Percentiles rank a stretch among this genome's conserved stretches.
phyloP scores from a whole-genome alignment of 2,113 vertebrate genomes.

The Pterocles burchelli region DNA sequence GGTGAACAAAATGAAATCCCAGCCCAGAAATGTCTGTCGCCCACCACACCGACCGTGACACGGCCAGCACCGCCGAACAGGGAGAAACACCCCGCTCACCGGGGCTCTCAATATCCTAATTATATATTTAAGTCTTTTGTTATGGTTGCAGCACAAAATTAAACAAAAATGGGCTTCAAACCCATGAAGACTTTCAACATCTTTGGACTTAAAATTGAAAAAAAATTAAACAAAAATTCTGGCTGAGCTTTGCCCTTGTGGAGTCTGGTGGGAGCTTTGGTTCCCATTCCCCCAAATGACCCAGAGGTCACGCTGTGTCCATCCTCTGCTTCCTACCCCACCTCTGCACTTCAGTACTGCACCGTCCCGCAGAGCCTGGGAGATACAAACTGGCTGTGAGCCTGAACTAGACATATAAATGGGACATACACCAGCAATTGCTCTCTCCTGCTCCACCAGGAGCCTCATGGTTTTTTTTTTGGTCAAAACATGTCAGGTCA shows the following conservation, averaged over 20 bases:
- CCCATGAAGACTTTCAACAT: not conserved
- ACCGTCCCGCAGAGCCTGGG: not conserved
- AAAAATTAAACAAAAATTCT: not conserved
- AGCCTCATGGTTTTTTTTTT: not conserved
- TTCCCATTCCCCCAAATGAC: not conserved
- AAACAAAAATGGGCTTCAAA: not conserved
- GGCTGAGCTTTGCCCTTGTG: not conserved
- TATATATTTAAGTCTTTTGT: not conserved
- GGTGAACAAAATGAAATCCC: not conserved
- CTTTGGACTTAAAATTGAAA: not conserved
- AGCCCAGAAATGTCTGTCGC: not conserved
- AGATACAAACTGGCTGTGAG: not conserved
- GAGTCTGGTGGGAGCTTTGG: not conserved
- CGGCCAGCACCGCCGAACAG: not conserved
- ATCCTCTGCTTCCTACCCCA: not conserved
- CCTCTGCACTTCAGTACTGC: not conserved
- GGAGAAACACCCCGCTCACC: not conserved
- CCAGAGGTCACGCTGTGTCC: not conserved
- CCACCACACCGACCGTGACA: fast-evolving
- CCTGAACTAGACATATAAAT: not conserved
- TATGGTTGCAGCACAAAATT: not conserved
- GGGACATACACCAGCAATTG: not conserved
- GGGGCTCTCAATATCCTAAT: not conserved
- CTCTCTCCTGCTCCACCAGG: not conserved
- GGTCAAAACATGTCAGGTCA: not conserved